phyloP scores from a whole-genome alignment of 2,888 invertebrate species.

The Xylota sylvarum region DNA sequence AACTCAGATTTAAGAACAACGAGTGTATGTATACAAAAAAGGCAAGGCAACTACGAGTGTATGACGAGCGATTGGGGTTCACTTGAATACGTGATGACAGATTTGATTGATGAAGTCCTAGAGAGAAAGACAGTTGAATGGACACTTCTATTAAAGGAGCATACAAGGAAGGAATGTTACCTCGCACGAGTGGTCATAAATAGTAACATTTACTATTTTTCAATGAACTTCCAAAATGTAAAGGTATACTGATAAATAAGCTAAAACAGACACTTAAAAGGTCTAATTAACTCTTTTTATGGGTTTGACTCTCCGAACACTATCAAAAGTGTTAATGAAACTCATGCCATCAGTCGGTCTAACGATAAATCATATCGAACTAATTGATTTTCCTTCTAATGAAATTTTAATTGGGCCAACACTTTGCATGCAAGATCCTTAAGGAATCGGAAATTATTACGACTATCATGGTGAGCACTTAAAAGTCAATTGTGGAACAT shows the following conservation, averaged over 20 bases:
- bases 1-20: background rate
- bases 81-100: background rate
- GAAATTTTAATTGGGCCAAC: conserved; percentile 27
- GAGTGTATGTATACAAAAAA: background rate
- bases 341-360: background rate
- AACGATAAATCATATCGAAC: background rate
- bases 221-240: background rate
- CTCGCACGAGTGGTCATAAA: background rate
- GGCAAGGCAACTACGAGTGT: background rate
- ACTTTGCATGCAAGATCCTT: conserved; percentile 5
- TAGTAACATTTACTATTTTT: background rate
- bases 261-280: background rate
- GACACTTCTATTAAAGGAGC: background rate
- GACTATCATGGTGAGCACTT: background rate
- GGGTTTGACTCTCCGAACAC: background rate
- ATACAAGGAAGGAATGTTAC: background rate
- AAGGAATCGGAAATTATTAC: conserved; percentile 13
- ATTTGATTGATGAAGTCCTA: background rate
- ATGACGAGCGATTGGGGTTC: background rate
- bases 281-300: background rate
- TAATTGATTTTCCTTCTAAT: conserved; percentile 24
- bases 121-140: background rate
- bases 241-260: background rate
- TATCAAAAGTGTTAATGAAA: too few species aligned
- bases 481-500: conserved; percentile 23